Conservation (phyloP, 2,797 vertebrate species). For the Dermochelys coriacea region DNA sequence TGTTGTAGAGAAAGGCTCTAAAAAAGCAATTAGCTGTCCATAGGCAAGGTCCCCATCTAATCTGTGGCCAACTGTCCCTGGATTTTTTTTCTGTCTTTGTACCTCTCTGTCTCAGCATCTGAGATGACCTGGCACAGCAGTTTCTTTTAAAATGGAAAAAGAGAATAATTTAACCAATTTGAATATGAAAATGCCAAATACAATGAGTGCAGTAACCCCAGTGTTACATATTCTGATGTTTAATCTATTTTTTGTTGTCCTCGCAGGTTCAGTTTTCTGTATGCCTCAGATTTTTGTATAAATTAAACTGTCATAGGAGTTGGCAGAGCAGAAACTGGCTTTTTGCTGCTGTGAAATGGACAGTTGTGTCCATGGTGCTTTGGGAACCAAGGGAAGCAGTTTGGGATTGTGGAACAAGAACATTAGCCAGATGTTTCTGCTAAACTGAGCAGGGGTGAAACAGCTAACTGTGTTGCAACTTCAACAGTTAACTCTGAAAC, state of each 20-base stretch:
- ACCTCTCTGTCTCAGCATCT: neutral
- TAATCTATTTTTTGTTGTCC: neutral
- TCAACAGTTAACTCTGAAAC: neutral
- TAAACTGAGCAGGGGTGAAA: neutral
- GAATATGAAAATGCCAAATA: too few relatives aligned
- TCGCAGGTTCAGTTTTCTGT: neutral
- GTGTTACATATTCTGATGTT: neutral
- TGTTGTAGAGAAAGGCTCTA: fast-evolving
- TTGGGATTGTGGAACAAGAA: neutral
- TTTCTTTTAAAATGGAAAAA: too few relatives aligned
- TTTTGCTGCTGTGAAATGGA: neutral
- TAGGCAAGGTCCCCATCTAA: fast-evolving
- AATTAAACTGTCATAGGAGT: neutral
- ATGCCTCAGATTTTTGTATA: neutral
- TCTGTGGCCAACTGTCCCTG: neutral
- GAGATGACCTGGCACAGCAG: neutral
- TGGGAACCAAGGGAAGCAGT: neutral
- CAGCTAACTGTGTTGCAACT: neutral
- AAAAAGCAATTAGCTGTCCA: fast-evolving
- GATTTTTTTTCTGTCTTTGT: neutral
- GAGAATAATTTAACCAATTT: too few relatives aligned
- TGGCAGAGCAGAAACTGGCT: neutral
- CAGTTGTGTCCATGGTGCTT: neutral
- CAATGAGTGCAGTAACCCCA: too few relatives aligned
- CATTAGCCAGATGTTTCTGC: neutral